phyloP scores from a whole-genome alignment of 2,113 vertebrate genomes.

The Nematolebias whitei region DNA sequence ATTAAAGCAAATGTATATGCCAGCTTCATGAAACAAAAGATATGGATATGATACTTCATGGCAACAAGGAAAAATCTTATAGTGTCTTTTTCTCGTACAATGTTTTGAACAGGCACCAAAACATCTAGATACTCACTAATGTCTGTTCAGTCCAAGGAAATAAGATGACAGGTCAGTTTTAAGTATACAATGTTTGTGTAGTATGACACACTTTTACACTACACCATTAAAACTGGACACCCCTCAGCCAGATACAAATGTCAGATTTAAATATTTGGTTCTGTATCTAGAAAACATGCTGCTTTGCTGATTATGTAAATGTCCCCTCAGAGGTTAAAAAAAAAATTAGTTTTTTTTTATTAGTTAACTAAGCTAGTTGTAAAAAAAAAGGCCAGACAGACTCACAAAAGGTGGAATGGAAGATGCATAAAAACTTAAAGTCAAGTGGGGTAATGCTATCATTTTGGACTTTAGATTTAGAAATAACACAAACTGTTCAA shows the following conservation, averaged over 20 bases:
- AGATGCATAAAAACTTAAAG: no score
- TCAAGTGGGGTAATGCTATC: no score
- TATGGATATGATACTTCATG: background rate
- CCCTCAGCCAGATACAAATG: conserved; percentile 60
- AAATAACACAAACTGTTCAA: no score
- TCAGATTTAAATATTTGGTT: conserved; percentile 66
- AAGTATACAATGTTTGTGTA: conserved; percentile 23
- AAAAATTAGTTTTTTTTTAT: conserved; percentile 31
- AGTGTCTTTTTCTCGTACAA: conserved; percentile 4
- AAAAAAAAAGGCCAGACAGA: conserved; percentile 65
- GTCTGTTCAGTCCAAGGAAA: conserved; percentile 10
- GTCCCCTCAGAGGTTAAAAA: conserved; percentile 47
- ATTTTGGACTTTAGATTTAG: no score
- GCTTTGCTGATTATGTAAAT: conserved; percentile 58
- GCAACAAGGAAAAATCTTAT: conserved; percentile 6
- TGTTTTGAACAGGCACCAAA: conserved; percentile 21
- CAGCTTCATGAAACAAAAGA: conserved; percentile 13
- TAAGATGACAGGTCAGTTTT: conserved; percentile 20
- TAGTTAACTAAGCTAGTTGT: conserved; percentile 27
- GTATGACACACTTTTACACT: conserved; percentile 32
- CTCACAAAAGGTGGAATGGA: conserved; percentile 62
- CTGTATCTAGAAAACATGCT: conserved; percentile 61
- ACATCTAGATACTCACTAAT: background rate
- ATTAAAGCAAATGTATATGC: background rate
- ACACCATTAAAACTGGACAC: conserved; percentile 25